phyloP scores from a whole-genome alignment of 1,140 invertebrate genomes.

The Trissolcus basalis region DNA sequence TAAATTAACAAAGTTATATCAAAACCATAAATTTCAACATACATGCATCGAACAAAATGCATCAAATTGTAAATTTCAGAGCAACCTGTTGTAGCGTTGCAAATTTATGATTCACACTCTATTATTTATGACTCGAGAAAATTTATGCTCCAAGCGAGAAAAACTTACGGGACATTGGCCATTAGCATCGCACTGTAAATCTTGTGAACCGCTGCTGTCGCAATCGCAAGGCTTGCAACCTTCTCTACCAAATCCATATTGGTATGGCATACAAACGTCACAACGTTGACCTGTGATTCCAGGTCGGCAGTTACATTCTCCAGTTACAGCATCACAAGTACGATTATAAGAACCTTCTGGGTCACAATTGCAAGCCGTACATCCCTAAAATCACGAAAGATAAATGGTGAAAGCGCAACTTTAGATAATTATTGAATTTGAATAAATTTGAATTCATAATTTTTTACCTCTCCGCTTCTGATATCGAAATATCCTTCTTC shows the following conservation, averaged over 20 bases:
- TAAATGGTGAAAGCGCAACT: no score
- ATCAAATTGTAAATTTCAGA: no score
- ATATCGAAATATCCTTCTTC: conserved; percentile 90
- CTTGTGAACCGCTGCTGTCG: conserved; percentile 89
- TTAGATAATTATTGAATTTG: no score
- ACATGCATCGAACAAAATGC: no score
- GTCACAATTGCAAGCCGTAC: conserved; percentile 90
- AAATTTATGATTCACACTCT: background rate
- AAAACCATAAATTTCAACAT: no score
- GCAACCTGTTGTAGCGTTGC: no score
- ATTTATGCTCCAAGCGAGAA: background rate
- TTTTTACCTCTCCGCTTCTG: conserved; percentile 80
- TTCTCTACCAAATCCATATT: conserved; percentile 92
- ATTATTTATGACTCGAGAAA: background rate
- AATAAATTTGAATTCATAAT: background rate
- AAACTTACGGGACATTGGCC: conserved; percentile 87
- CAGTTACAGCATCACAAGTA: conserved; percentile 87
- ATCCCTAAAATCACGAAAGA: conserved; percentile 79
- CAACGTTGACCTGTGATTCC: conserved; percentile 91
- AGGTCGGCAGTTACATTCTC: conserved; percentile 90
- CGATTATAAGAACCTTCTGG: conserved; percentile 88
- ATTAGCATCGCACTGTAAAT: conserved; percentile 86
- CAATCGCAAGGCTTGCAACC: conserved; percentile 93
- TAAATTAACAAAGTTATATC: no score
- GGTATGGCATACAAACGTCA: conserved; percentile 88